These are phyloP conservation scores for Pachydiplax longipennis DNA, from an alignment of 2,888 invertebrate species.

Conservation along the genomic window DNA sequence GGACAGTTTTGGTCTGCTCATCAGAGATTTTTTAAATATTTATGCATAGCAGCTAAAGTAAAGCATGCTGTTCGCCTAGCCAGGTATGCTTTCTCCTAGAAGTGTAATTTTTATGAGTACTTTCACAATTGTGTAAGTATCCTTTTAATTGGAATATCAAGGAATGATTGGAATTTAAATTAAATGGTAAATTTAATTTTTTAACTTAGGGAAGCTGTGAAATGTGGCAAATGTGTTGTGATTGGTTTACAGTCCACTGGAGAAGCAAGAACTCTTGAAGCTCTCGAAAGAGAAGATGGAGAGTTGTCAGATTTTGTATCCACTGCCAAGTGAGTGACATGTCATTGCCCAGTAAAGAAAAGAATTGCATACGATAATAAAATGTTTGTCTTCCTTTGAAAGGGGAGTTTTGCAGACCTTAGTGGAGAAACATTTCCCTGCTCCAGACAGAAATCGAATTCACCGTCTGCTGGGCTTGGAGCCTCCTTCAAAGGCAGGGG, in stretches of 20 bases:
- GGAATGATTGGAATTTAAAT: no score
- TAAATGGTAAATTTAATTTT: no score
- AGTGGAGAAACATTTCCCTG: conserved; percentile 98
- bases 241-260: conserved; percentile 99
- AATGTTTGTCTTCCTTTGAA: conserved; percentile 51
- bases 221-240: conserved; percentile 96
- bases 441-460: conserved; percentile 87
- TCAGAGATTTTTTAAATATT: conserved; percentile 98
- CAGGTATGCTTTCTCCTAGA: conserved; percentile 56
- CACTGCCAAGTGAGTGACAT: conserved; percentile 76
- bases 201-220: conserved; percentile 75
- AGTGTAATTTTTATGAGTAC: no score
- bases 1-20: conserved; percentile 99
- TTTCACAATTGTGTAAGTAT: no score
- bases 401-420: conserved; percentile 95
- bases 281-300: conserved; percentile 94
- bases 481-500: conserved; percentile 52
- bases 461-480: conserved; percentile 72
- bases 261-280: conserved; percentile 96
- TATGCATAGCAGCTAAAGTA: conserved; percentile 98
- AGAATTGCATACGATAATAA: not conserved
- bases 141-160: no score
- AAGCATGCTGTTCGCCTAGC: conserved; percentile 64
- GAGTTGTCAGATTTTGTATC: conserved; percentile 98
- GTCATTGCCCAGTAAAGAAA: not conserved